Percentiles rank a stretch among this genome's conserved stretches.
These are phyloP conservation scores for Chloroceryle aenea DNA, from an alignment of 2,113 vertebrate genomes.

Conservation along the genomic window DNA sequence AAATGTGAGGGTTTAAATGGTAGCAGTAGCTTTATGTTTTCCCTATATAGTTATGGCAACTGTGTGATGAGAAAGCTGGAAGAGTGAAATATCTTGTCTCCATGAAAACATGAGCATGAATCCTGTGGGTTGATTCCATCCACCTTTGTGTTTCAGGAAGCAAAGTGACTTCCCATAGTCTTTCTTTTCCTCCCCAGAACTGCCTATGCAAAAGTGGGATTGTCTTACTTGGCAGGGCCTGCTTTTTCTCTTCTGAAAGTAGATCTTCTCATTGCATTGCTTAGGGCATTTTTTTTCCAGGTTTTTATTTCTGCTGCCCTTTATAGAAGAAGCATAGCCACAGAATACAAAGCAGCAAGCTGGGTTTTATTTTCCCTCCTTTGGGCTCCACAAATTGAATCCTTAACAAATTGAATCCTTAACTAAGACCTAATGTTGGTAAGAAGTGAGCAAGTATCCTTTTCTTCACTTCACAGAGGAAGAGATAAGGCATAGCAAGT, in stretches of 20 bases:
- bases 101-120: neutral
- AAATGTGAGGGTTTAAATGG: conserved; percentile 42
- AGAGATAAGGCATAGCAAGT: neutral
- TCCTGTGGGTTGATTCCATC: neutral
- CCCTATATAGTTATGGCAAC: conserved; percentile 13
- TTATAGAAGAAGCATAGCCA: neutral
- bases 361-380: conserved; percentile 3
- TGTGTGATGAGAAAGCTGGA: neutral
- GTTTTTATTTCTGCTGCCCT: conserved; percentile 11
- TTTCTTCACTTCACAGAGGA: neutral
- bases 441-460: neutral
- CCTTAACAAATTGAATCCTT: neutral
- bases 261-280: neutral
- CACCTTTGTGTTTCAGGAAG: neutral
- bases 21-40: conserved; percentile 1
- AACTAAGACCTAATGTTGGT: neutral
- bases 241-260: neutral
- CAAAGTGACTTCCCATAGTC: neutral
- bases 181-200: neutral
- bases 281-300: neutral
- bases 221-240: neutral
- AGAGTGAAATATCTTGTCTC: neutral
- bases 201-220: neutral
- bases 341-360: neutral
- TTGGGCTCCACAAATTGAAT: neutral